phyloP scores from a whole-genome alignment of 2,888 invertebrate species.

The Steinernema scapterisci region DNA sequence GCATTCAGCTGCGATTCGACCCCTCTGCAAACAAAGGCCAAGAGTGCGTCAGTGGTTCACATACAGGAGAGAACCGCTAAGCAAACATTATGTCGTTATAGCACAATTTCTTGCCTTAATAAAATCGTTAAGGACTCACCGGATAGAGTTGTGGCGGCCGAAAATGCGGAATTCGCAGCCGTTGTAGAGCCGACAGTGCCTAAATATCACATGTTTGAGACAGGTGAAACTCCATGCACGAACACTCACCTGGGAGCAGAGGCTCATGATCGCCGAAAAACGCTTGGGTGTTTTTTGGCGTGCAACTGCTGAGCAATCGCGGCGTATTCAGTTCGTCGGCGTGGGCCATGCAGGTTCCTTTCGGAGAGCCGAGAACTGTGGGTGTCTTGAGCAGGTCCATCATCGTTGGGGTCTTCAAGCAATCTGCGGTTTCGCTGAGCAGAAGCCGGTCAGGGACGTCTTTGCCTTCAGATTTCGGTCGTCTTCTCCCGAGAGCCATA shows the following conservation, averaged over 20 bases:
- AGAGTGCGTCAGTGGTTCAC: slow-evolving; percentile 19
- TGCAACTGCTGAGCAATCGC: slow-evolving; percentile 46
- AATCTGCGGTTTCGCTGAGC: slow-evolving; percentile 33
- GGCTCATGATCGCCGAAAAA: slow-evolving; percentile 55
- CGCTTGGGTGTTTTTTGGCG: slow-evolving; percentile 49
- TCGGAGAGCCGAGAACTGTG: slow-evolving; percentile 46
- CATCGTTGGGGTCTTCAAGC: slow-evolving; percentile 49
- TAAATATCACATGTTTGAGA: background rate
- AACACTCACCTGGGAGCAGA: slow-evolving; percentile 48
- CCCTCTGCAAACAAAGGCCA: slow-evolving; percentile 18
- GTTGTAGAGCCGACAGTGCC: background rate
- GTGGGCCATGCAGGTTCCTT: slow-evolving; percentile 43
- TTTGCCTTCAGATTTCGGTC: slow-evolving; percentile 6
- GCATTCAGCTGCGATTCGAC: background rate
- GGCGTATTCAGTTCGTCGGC: slow-evolving; percentile 54
- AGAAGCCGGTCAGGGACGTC: slow-evolving; percentile 1
- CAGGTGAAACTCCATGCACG: background rate
- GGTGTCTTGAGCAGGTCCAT: slow-evolving; percentile 48
- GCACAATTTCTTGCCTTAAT: background rate
- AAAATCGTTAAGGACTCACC: slow-evolving; percentile 3
- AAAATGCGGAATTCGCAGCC: background rate
- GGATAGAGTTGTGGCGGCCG: background rate
- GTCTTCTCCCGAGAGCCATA: slow-evolving; percentile 5
- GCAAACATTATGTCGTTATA: slow-evolving; percentile 3
- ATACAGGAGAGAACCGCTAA: slow-evolving; percentile 12